These are phyloP conservation scores for Apolygus lucorum DNA, from an alignment of 1,140 invertebrate genomes.

Conservation along the genomic window DNA sequence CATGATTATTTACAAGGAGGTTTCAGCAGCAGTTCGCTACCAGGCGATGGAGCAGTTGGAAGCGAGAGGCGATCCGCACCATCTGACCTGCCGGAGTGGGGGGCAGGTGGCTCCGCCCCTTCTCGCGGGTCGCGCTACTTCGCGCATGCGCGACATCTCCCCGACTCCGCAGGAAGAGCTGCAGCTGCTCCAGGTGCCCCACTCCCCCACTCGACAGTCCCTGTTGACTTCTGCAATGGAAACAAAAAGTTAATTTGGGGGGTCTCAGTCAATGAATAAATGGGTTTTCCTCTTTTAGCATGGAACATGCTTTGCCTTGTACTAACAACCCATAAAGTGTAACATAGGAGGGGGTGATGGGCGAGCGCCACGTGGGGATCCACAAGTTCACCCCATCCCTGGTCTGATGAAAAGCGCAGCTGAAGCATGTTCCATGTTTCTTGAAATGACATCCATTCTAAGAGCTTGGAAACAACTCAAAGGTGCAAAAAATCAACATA, in stretches of 20 bases:
- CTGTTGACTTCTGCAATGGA: constrained; percentile 40
- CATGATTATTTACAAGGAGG: constrained; percentile 20
- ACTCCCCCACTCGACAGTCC: constrained; percentile 77
- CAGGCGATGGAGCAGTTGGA: constrained; percentile 47
- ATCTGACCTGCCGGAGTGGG: constrained; percentile 68
- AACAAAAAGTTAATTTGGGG: not conserved
- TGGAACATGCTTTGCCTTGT: too few relatives aligned
- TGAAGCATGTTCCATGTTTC: too few relatives aligned
- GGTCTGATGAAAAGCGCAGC: too few relatives aligned
- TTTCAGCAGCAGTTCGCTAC: constrained; percentile 16
- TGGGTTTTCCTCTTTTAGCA: too few relatives aligned
- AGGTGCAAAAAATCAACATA: too few relatives aligned
- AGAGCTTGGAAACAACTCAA: too few relatives aligned
- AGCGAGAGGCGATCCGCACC: constrained; percentile 62
- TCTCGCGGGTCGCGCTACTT: constrained; percentile 61
- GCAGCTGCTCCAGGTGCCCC: constrained; percentile 77
- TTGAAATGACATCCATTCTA: too few relatives aligned
- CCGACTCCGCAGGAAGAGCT: constrained; percentile 79
- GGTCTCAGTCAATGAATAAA: too few relatives aligned
- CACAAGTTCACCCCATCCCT: too few relatives aligned
- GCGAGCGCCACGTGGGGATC: too few relatives aligned
- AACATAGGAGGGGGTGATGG: too few relatives aligned
- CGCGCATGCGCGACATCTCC: constrained; percentile 66
- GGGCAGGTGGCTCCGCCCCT: constrained; percentile 70
- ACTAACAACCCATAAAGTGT: too few relatives aligned